Evolutionary conservation across 2,113 vertebrate species (phyloP).

Genomic region (Takifugu flavidus): DNA sequence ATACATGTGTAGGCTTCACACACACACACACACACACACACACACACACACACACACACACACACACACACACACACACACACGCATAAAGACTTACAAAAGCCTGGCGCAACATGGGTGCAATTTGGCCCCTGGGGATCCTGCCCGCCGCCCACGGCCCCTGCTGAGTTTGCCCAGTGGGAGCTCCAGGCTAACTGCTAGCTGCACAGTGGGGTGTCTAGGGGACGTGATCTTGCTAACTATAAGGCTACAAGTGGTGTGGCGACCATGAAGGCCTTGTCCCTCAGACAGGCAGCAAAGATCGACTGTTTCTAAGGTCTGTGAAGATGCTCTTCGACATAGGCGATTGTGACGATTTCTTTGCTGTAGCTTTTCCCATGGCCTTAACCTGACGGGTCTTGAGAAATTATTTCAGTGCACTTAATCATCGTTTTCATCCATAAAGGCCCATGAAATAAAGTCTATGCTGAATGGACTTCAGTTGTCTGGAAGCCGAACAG

Average conservation of each 20-base stretch:
- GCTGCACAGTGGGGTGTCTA: slow-evolving; percentile 64
- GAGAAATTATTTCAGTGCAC: slow-evolving; percentile 58
- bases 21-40: slow-evolving; percentile 13
- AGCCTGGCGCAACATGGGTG: slow-evolving; percentile 52
- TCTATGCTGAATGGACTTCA: slow-evolving; percentile 25
- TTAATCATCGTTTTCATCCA: slow-evolving; percentile 55
- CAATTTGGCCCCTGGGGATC: slow-evolving; percentile 42
- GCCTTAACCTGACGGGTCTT: slow-evolving; percentile 61
- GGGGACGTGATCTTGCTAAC: slow-evolving; percentile 50
- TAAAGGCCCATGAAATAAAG: slow-evolving; percentile 39
- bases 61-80: too few relatives aligned
- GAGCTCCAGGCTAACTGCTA: slow-evolving; percentile 53
- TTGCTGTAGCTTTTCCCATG: slow-evolving; percentile 63
- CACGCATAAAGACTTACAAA: slow-evolving; percentile 38
- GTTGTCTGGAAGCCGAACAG: slow-evolving; percentile 22
- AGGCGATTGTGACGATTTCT: slow-evolving; percentile 54
- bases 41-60: neutral
- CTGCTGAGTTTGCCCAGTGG: slow-evolving; percentile 67
- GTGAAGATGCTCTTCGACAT: slow-evolving; percentile 48
- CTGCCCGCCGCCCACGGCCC: slow-evolving; percentile 40
- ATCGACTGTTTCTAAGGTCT: slow-evolving; percentile 46
- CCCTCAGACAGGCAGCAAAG: slow-evolving; percentile 41
- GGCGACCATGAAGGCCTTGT: slow-evolving; percentile 62
- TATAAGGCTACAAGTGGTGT: slow-evolving; percentile 54
- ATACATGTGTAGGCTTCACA: slow-evolving; percentile 16